Percentiles rank a stretch among this genome's conserved stretches.
Conservation (phyloP, 2,113 vertebrate genomes). For the Ivindomyrus marchei region DNA sequence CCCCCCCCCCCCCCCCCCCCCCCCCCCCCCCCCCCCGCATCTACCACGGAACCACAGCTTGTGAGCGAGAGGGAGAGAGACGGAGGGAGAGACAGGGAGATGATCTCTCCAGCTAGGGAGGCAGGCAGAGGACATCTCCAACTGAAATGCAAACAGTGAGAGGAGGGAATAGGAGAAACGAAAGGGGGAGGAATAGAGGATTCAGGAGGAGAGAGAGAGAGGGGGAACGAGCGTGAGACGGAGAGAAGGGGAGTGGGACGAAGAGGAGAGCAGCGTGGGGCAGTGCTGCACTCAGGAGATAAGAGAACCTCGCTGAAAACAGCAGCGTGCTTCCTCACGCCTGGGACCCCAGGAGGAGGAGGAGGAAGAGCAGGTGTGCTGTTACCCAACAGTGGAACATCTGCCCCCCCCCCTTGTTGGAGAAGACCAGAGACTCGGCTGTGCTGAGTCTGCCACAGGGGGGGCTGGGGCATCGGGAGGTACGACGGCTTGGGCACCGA, state of each 20-base stretch:
- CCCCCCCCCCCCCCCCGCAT: too few species aligned
- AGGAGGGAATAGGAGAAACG: not conserved
- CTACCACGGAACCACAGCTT: not conserved
- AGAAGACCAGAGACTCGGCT: conserved; percentile 17
- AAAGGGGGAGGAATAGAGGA: not conserved
- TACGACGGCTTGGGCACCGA: conserved; percentile 25
- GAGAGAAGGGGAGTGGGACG: conserved; percentile 26
- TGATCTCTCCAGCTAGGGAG: not conserved
- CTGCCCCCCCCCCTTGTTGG: conserved; percentile 6
- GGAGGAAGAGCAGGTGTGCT: conserved; percentile 8
- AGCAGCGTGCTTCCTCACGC: conserved; percentile 30
- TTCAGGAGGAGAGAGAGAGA: not conserved
- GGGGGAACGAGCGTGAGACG: conserved; percentile 16
- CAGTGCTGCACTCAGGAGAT: conserved; percentile 33
- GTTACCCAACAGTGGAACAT: conserved; percentile 9
- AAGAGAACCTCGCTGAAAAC: conserved; percentile 32
- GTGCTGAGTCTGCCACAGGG: conserved; percentile 13
- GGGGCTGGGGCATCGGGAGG: not conserved
- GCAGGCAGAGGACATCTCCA: not conserved
- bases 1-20: too few species aligned
- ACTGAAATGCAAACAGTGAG: not conserved
- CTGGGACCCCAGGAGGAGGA: conserved; percentile 28
- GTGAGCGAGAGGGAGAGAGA: not conserved
- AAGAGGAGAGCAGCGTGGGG: conserved; percentile 30
- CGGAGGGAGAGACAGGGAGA: not conserved